Conservation (phyloP, 35 echinoderm and acorn worm species). For the Holothuria glaberrima region DNA sequence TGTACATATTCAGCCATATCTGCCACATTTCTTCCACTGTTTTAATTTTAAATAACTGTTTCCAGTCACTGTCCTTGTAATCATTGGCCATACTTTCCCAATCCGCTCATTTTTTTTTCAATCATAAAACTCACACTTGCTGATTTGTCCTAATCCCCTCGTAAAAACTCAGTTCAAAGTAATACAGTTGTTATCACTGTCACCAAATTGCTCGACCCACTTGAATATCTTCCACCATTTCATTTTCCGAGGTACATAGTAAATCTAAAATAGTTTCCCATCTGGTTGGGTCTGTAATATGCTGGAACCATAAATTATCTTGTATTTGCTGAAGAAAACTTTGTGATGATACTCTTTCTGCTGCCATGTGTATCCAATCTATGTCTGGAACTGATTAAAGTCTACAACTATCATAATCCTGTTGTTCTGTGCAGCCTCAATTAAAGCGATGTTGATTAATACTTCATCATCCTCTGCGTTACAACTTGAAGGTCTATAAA, state of each 20-base stretch:
- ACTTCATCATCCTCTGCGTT: no score
- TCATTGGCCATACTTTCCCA: not conserved
- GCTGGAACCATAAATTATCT: not conserved
- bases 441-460: not conserved
- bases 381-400: conserved; percentile 46
- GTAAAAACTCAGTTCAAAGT: not conserved
- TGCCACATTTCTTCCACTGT: conserved; percentile 8
- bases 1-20: not conserved
- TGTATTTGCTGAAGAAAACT: conserved; percentile 13
- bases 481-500: conserved; percentile 23
- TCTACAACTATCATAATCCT: conserved; percentile 39
- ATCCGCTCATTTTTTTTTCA: not conserved
- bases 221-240: conserved; percentile 22
- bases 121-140: not conserved
- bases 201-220: not conserved
- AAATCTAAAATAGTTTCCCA: conserved; percentile 50
- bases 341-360: not conserved
- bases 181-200: conserved; percentile 11
- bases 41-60: not conserved
- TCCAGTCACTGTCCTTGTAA: not conserved
- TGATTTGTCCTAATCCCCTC: not conserved
- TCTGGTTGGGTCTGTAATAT: conserved; percentile 38
- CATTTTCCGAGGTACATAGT: conserved; percentile 24
- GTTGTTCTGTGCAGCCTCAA: not conserved
- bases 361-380: not conserved